Base-by-base conservation (phyloP, 2,113 vertebrate genomes). In the Mormoops blainvillei region DNA sequence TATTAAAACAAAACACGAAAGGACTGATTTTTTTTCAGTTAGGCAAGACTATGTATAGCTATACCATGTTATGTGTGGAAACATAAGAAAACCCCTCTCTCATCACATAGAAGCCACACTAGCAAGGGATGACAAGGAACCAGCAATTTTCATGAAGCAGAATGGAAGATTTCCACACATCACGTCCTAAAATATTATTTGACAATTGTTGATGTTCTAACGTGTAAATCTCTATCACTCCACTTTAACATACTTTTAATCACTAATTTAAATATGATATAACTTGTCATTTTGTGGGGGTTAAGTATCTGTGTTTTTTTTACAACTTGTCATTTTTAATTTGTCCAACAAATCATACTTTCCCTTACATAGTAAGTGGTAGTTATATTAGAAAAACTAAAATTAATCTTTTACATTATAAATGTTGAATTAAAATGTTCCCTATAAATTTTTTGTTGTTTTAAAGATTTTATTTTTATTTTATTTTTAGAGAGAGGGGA, bases 201-300 rank as follows among this genome's bases (percentile, higher is more conserved):
- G 36, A 63, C 61, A 48, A 48, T 14, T 74, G 16, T 24, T 73
- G 63, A 80, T 52, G 12, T 58, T 73, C n/a, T 73, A 50, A 56
- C 7, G 19, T 67, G 24, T 45, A 38, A 77, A 61, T 52, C 43
- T 33, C 19, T 76, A 33, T 61, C 48, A 4, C 22, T 36, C n/a
- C 56, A 81, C 65, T 85, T 85, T 43, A 52, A 86, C 71, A 73
- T 9, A 43, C 11, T 14, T 52, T 54, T 38, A 80, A 10, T 68
- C 63, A 63, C 56, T 78, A 52, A 67, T 45, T 36, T 38, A 87
- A 87, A 45, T 18, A 73, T 63, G 58, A n/a, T 15, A 28, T 61
- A 65, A 71, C 8, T 41, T 94, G 54, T 80, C 63, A 58, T 68
- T 93, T 89, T 83, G n/a, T n/a, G n/a, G n/a, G n/a, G n/a, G n/a